Evolutionary conservation across 30 jellyfish, hydroid and myxozoan species (phyloP).

Genomic region (Hydractinia echinata): DNA sequence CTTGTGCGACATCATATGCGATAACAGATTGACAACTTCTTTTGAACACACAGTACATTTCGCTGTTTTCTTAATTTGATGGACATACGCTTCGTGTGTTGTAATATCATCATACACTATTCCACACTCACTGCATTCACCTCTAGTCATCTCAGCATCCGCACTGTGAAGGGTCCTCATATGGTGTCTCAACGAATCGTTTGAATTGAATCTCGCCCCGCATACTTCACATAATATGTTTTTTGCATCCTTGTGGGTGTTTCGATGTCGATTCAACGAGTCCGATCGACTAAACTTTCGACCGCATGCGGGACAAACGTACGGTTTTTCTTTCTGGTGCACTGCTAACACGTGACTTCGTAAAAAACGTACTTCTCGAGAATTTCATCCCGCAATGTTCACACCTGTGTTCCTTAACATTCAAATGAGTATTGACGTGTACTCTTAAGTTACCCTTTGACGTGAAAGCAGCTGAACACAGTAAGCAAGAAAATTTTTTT

Average conservation of each 20-base stretch:
- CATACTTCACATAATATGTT: not conserved
- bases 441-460: conserved; percentile 9
- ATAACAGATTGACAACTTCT: not conserved
- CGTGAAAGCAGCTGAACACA: not conserved
- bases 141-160: not conserved
- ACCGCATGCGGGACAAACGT: conserved; percentile 15
- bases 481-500: not conserved
- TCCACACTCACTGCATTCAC: not conserved
- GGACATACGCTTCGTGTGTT: conserved; percentile 1
- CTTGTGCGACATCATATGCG: conserved; percentile 16
- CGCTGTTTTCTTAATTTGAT: not conserved
- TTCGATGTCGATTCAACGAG: not conserved
- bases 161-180: not conserved
- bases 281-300: conserved; percentile 12
- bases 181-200: not conserved
- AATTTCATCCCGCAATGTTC: conserved; percentile 3
- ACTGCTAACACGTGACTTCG: conserved; percentile 19
- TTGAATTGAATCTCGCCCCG: not conserved
- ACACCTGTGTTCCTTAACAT: not conserved
- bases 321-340: conserved; percentile 27
- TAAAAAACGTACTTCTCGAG: not conserved
- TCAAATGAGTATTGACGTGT: conserved; percentile 20
- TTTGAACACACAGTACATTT: conserved; percentile 17
- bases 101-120: conserved; percentile 7
- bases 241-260: not conserved